Percentiles rank a stretch among this genome's conserved stretches.
Conservation (phyloP, 2,888 invertebrate species). For the Papilio demoleus region DNA sequence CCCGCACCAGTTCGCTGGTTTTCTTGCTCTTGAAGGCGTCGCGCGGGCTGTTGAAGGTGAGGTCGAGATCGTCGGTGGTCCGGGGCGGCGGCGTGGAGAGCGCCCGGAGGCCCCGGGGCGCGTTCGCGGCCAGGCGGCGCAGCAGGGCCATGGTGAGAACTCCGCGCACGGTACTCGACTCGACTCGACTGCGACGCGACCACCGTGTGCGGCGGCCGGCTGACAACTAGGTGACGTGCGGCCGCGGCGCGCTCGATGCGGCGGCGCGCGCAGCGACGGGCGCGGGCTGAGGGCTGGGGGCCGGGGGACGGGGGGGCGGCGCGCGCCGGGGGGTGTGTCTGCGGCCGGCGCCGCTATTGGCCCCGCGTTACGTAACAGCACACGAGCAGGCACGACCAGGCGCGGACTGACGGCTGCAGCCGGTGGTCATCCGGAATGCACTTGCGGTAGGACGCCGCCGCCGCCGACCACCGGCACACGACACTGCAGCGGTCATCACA, state of each 20-base stretch:
- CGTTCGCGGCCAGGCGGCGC: constrained; percentile 69
- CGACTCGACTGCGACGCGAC: constrained; percentile 61
- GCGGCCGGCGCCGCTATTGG: constrained; percentile 38
- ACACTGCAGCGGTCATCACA: not conserved
- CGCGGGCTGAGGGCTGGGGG: not conserved
- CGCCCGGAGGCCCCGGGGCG: constrained; percentile 66
- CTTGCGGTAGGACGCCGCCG: constrained; percentile 36
- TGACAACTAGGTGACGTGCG: constrained; percentile 71
- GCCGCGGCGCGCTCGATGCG: constrained; percentile 66
- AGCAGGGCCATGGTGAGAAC: constrained; percentile 76
- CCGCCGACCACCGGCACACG: not conserved
- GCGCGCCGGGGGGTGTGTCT: constrained; percentile 81
- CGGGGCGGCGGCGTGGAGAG: constrained; percentile 60
- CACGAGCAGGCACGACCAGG: not conserved
- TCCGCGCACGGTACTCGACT: constrained; percentile 61
- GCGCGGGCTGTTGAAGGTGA: constrained; percentile 93
- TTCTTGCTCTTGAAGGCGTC: constrained; percentile 98
- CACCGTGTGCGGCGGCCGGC: constrained; percentile 64
- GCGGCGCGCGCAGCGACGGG: constrained; percentile 77
- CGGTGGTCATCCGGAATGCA: constrained; percentile 37
- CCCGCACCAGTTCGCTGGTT: constrained; percentile 94
- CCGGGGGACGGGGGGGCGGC: constrained; percentile 57
- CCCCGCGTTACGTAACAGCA: constrained; percentile 39
- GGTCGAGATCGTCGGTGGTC: constrained; percentile 88
- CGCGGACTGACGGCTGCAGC: constrained; percentile 27